Evolutionary conservation across 2,113 vertebrate genomes (phyloP).

Genomic region (Hemibagrus wyckioides): DNA sequence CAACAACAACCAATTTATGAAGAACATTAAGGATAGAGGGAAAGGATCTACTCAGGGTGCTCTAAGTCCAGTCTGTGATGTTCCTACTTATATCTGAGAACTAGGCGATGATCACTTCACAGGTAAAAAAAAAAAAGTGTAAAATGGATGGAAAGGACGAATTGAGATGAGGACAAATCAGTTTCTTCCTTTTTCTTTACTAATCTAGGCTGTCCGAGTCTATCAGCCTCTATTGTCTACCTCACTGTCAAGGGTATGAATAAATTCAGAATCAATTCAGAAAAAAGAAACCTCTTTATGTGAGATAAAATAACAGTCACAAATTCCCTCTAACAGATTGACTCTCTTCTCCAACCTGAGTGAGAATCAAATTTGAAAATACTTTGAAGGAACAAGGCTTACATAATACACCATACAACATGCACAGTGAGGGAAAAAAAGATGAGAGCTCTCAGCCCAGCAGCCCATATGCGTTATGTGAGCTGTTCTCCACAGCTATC

Average conservation of each 20-base stretch:
- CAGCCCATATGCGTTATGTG: neutral
- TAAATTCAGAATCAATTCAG: constrained; percentile 4
- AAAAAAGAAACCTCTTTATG: neutral
- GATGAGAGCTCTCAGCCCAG: neutral
- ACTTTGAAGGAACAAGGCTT: neutral
- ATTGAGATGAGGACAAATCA: neutral
- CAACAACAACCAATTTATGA: neutral
- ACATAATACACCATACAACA: neutral
- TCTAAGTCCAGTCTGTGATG: neutral
- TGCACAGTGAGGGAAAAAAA: constrained; percentile 5
- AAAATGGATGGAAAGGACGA: neutral
- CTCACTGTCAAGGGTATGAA: neutral
- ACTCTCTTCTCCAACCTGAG: neutral
- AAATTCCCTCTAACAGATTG: neutral
- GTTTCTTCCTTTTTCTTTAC: neutral
- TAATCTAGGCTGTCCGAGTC: neutral
- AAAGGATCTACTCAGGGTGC: neutral
- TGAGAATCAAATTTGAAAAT: constrained; percentile 2
- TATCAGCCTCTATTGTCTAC: neutral
- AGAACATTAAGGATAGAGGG: neutral
- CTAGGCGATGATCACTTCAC: neutral
- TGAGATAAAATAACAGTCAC: neutral
- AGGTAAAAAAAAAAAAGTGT: neutral
- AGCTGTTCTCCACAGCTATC: constrained; percentile 23
- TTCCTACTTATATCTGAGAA: neutral